phyloP scores from a whole-genome alignment of 2,888 invertebrate genomes.

The Athalia circularis region DNA sequence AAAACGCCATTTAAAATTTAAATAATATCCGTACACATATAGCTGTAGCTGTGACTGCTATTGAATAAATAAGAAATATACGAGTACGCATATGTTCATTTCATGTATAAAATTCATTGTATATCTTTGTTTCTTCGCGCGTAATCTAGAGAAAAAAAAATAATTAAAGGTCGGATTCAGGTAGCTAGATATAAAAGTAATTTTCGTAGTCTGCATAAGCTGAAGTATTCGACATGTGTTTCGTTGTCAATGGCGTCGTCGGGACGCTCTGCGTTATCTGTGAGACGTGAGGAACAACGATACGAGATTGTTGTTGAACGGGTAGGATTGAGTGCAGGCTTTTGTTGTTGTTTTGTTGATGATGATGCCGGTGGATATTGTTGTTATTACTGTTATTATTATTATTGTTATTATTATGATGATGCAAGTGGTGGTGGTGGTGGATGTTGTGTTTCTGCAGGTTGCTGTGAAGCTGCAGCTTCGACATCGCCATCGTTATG shows the following conservation, averaged over 20 bases:
- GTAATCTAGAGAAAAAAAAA: constrained; percentile 18
- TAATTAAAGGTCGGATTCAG: constrained; percentile 22
- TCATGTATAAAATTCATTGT: constrained; percentile 31
- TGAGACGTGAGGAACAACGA: constrained; percentile 59
- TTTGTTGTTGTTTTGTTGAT: constrained; percentile 57
- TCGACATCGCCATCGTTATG: constrained; percentile 71
- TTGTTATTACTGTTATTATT: constrained; percentile 56
- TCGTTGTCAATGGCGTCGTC: constrained; percentile 68
- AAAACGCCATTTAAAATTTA: too few species aligned
- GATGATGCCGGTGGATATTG: constrained; percentile 55
- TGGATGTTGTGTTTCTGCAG: constrained; percentile 72
- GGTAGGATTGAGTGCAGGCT: constrained; percentile 54
- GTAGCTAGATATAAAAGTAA: constrained; percentile 79
- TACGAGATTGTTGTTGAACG: constrained; percentile 54
- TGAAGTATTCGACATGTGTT: constrained; percentile 68
- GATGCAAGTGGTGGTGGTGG: constrained; percentile 67
- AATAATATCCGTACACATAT: too few species aligned
- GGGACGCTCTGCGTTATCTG: constrained; percentile 70
- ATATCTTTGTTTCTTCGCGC: constrained; percentile 2
- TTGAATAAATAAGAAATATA: too few species aligned
- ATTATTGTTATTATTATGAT: constrained; percentile 64
- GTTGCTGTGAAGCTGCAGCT: constrained; percentile 70
- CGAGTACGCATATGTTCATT: too few species aligned
- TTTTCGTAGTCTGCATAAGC: constrained; percentile 81
- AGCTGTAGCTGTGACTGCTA: too few species aligned